Conservation (phyloP, 2,888 invertebrate genomes). For the Alitta virens region DNA sequence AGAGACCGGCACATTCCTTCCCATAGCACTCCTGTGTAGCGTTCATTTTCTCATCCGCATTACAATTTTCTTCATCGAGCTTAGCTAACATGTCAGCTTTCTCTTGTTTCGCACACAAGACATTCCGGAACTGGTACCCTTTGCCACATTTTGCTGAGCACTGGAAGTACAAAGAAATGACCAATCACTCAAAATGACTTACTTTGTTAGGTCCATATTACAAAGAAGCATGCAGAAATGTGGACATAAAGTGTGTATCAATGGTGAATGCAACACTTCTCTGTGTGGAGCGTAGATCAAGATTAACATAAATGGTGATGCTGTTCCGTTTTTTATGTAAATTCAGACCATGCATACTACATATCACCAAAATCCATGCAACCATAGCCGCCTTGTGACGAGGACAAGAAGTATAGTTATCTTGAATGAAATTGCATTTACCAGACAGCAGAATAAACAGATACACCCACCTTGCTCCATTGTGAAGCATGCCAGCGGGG, state of each 20-base stretch:
- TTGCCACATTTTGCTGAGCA: constrained; percentile 51
- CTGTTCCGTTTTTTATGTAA: too few relatives aligned
- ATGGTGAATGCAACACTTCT: too few relatives aligned
- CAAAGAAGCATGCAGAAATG: too few relatives aligned
- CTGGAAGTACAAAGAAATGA: constrained; percentile 28
- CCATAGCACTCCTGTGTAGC: constrained; percentile 21
- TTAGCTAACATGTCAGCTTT: constrained; percentile 29
- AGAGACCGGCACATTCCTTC: constrained; percentile 64
- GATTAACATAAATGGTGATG: too few relatives aligned
- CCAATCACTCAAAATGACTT: background rate
- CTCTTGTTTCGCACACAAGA: constrained; percentile 42
- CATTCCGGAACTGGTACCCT: constrained; percentile 44
- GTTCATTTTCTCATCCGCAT: constrained; percentile 15
- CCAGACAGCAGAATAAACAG: too few relatives aligned
- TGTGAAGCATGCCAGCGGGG: constrained; percentile 64
- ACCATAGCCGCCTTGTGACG: too few relatives aligned
- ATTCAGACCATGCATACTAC: too few relatives aligned
- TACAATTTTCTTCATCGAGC: constrained; percentile 21
- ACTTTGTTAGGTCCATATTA: too few relatives aligned
- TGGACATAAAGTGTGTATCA: too few relatives aligned
- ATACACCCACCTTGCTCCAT: constrained; percentile 77
- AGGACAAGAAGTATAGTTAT: too few relatives aligned
- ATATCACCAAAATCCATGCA: background rate
- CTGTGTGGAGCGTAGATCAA: too few relatives aligned
- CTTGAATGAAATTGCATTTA: too few relatives aligned